Conservation (phyloP, 2,888 invertebrate species). For the Lysandra coridon region DNA sequence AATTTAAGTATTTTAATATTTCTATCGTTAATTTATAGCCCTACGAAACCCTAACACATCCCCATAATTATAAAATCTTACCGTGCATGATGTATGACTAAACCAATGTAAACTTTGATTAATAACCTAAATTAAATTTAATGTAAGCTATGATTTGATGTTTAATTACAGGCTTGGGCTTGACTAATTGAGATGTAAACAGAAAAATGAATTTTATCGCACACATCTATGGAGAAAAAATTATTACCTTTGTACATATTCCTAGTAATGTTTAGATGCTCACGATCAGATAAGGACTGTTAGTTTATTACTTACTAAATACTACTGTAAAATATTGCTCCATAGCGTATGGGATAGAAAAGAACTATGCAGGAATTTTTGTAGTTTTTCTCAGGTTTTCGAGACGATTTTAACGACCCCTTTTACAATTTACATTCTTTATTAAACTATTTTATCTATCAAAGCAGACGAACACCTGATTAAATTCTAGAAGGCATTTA, state of each 20-base stretch:
- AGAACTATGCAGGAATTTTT: too few relatives aligned
- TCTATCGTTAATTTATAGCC: not conserved
- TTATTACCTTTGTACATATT: not conserved
- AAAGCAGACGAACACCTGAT: not conserved
- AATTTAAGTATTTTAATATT: not conserved
- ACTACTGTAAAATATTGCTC: not conserved
- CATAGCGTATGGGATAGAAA: not conserved
- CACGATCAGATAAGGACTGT: not conserved
- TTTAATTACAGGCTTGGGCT: not conserved
- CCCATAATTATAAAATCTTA: not conserved
- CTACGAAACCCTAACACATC: not conserved
- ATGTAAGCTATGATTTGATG: conserved; percentile 3
- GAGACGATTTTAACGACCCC: too few relatives aligned
- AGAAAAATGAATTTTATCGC: not conserved
- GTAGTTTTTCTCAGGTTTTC: too few relatives aligned
- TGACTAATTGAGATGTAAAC: conserved; percentile 21
- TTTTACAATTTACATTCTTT: not conserved
- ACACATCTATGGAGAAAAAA: conserved; percentile 13
- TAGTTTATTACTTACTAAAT: not conserved
- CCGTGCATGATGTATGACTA: not conserved
- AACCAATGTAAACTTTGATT: not conserved
- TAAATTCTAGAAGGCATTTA: not conserved
- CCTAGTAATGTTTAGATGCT: not conserved
- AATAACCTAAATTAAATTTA: conserved; percentile 11
- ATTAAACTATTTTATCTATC: not conserved